These are phyloP conservation scores for Apodemus sylvaticus DNA, from an alignment of 2,113 vertebrate species.

Conservation along the genomic window DNA sequence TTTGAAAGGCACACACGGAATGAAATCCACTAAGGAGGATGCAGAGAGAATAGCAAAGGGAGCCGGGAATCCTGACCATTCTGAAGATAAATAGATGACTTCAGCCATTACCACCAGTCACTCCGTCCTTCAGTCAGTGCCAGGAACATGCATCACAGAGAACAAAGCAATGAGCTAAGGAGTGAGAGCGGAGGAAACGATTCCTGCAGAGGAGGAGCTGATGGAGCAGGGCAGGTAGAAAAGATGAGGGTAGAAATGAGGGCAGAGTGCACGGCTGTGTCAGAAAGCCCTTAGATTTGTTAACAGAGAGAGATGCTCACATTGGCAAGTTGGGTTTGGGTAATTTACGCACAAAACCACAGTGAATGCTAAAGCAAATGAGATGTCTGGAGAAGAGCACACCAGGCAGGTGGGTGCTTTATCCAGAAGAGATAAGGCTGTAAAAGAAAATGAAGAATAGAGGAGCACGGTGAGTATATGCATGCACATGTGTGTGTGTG, in stretches of 20 bases:
- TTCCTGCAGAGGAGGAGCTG: neutral
- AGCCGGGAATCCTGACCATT: neutral
- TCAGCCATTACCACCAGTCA: neutral
- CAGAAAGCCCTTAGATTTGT: neutral
- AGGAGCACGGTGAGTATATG: neutral
- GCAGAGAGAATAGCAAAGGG: neutral
- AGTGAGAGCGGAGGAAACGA: neutral
- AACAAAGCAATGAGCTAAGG: neutral
- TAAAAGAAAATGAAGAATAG: neutral
- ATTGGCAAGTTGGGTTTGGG: neutral
- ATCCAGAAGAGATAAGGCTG: neutral
- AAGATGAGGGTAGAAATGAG: neutral
- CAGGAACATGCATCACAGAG: slow-evolving; percentile 4
- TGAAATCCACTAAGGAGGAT: neutral
- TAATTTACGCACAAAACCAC: neutral
- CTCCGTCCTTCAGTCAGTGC: neutral
- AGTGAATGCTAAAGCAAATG: neutral
- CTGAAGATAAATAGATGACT: slow-evolving; percentile 38
- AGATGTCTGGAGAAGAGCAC: neutral
- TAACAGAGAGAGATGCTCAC: neutral
- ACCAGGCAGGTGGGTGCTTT: neutral
- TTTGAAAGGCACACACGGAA: neutral
- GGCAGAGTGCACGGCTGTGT: fast-evolving
- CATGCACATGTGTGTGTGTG: neutral
- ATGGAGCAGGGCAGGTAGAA: neutral